Conservation (phyloP, 2,113 vertebrate genomes). For the Pipa parva region DNA sequence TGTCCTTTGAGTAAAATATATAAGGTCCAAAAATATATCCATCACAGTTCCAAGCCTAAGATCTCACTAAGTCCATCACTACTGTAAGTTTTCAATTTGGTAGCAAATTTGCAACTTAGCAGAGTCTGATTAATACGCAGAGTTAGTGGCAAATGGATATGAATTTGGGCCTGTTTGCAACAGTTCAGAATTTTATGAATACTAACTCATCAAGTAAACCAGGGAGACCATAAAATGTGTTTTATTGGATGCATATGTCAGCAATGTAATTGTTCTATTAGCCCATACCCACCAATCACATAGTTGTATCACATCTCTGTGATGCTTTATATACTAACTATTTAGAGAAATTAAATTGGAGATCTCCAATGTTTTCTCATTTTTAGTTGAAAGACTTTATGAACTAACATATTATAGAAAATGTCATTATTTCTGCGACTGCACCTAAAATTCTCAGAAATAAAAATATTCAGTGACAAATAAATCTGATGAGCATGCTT, state of each 20-base stretch:
- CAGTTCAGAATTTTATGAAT: too few relatives aligned
- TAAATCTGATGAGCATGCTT: conserved; percentile 47
- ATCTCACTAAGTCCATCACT: too few relatives aligned
- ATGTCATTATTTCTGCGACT: conserved; percentile 44
- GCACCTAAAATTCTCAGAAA: conserved; percentile 45
- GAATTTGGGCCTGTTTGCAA: too few relatives aligned
- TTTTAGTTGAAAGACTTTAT: conserved; percentile 7
- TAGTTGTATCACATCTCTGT: conserved; percentile 8
- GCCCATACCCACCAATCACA: conserved; percentile 5
- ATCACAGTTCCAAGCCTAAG: too few relatives aligned
- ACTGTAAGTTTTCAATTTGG: too few relatives aligned
- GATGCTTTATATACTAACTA: conserved; percentile 22
- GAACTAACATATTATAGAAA: conserved; percentile 36
- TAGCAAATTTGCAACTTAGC: too few relatives aligned
- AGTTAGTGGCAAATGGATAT: too few relatives aligned
- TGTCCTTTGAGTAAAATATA: too few relatives aligned
- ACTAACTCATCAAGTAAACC: too few relatives aligned
- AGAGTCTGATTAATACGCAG: too few relatives aligned
- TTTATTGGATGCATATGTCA: neutral
- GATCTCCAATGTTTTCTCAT: conserved; percentile 11
- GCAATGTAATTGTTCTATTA: neutral
- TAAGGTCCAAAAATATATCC: too few relatives aligned
- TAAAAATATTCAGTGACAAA: conserved; percentile 45
- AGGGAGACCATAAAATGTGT: neutral
- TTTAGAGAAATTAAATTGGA: conserved; percentile 3